These are phyloP conservation scores for Apodemia hepburni DNA, from an alignment of 2,888 invertebrate species.

Conservation along the genomic window DNA sequence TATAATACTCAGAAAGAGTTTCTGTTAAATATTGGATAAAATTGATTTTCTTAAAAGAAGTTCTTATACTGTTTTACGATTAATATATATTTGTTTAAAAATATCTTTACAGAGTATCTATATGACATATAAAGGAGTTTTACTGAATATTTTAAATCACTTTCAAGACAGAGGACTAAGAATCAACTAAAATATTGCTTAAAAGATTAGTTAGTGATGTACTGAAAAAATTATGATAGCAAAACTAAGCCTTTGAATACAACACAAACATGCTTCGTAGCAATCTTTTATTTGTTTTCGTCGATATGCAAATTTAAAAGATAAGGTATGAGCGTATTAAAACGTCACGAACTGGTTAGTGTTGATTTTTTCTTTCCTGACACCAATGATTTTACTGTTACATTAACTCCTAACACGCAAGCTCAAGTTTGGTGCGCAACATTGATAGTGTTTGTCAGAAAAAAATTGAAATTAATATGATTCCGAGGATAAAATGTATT, in stretches of 20 bases:
- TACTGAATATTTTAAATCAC: slow-evolving; percentile 11
- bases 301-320: neutral
- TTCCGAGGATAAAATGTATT: no score
- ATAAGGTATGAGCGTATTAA: neutral
- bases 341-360: neutral
- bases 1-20: no score
- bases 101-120: no score
- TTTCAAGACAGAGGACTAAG: slow-evolving; percentile 22
- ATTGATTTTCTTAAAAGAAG: no score
- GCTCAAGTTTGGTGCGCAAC: no score
- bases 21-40: no score
- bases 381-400: no score
- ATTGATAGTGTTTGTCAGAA: no score
- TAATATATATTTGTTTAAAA: no score
- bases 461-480: no score
- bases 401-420: no score
- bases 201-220: slow-evolving; percentile 25
- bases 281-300: slow-evolving; percentile 41
- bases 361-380: neutral
- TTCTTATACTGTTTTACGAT: no score
- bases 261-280: slow-evolving; percentile 26
- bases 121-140: neutral
- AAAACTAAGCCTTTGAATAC: slow-evolving; percentile 68
- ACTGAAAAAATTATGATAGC: slow-evolving; percentile 77
- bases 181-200: slow-evolving; percentile 45